A percentile compares a stretch with the other conserved stretches of the same genome.
Evolutionary conservation across 2,888 invertebrate species (phyloP).

Genomic region (Meiosimyza platycephala): DNA sequence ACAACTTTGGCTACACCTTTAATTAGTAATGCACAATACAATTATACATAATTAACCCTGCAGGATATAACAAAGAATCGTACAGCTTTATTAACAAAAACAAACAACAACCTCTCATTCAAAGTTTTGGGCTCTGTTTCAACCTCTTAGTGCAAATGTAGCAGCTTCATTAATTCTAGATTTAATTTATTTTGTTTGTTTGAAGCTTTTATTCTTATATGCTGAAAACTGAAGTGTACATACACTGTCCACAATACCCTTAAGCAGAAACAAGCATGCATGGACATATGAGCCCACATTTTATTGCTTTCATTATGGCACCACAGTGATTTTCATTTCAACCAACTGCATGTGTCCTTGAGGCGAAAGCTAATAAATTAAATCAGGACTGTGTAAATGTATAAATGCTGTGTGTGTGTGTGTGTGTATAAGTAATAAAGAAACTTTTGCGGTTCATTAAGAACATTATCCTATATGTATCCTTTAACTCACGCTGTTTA

Average conservation of each 20-base stretch:
- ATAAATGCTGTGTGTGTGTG: not conserved
- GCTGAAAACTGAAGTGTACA: slow-evolving; percentile 10
- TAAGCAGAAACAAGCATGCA: not conserved
- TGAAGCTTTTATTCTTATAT: not conserved
- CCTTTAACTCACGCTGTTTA: not conserved
- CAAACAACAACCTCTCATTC: not conserved
- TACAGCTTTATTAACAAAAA: slow-evolving; percentile 18
- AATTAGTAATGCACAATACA: not conserved
- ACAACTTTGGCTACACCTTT: not conserved
- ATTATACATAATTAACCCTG: slow-evolving; percentile 2
- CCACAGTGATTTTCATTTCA: slow-evolving; percentile 43
- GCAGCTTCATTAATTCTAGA: slow-evolving; percentile 16
- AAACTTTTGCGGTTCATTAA: slow-evolving; percentile 32
- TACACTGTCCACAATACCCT: not conserved
- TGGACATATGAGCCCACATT: slow-evolving; percentile 20
- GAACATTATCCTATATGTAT: slow-evolving; percentile 15
- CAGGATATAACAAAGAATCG: not conserved
- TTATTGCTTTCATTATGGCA: slow-evolving; percentile 44
- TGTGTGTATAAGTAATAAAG: slow-evolving; percentile 4
- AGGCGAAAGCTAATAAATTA: slow-evolving; percentile 29
- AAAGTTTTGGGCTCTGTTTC: not conserved
- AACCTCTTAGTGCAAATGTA: not conserved
- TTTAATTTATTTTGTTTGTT: slow-evolving; percentile 22
- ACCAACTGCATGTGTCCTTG: not conserved
- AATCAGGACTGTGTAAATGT: not conserved